Percentiles rank a stretch among this genome's conserved stretches.
phyloP scores from a whole-genome alignment of 2,888 invertebrate species.

The Zaprionus bogoriensis region DNA sequence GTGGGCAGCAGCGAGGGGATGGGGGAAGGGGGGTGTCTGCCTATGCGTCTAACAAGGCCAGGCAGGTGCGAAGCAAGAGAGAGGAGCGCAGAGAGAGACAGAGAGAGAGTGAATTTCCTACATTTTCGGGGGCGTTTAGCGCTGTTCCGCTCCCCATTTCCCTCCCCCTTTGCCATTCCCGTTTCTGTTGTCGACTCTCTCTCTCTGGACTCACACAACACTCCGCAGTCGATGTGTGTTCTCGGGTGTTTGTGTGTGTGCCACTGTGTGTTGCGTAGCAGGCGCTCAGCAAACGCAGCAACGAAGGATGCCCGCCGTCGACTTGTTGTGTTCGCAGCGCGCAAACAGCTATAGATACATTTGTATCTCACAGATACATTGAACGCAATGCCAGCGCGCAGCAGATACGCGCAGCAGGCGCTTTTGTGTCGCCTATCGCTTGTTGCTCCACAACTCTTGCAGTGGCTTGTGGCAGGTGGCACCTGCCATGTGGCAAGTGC shows the following conservation, averaged over 20 bases:
- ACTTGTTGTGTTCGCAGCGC: constrained; percentile 49
- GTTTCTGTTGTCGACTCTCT: too few species aligned
- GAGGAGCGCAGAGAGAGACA: neutral
- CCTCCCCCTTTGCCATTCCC: constrained; percentile 1
- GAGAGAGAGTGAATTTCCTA: neutral
- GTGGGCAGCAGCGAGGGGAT: neutral
- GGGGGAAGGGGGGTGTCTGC: constrained; percentile 29
- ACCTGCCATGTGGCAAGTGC: neutral
- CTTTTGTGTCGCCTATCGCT: constrained; percentile 11
- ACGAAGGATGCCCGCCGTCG: constrained; percentile 30
- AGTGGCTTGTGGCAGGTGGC: too few species aligned
- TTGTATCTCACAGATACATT: constrained; percentile 49
- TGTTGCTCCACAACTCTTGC: too few species aligned
- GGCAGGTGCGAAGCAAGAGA: constrained; percentile 24
- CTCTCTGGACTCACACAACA: too few species aligned
- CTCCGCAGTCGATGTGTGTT: constrained; percentile 2
- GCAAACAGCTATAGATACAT: constrained; percentile 45
- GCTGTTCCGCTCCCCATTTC: neutral
- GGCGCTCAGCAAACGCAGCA: constrained; percentile 60
- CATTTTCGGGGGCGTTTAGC: constrained; percentile 1
- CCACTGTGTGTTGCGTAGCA: constrained; percentile 68
- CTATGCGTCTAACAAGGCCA: constrained; percentile 34
- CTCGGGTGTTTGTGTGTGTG: constrained; percentile 67
- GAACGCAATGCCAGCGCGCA: neutral
- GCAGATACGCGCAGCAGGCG: neutral